Percentiles rank a stretch among this genome's conserved stretches.
Conservation (phyloP, 2,797 vertebrate species). For the Glyptemys insculpta region DNA sequence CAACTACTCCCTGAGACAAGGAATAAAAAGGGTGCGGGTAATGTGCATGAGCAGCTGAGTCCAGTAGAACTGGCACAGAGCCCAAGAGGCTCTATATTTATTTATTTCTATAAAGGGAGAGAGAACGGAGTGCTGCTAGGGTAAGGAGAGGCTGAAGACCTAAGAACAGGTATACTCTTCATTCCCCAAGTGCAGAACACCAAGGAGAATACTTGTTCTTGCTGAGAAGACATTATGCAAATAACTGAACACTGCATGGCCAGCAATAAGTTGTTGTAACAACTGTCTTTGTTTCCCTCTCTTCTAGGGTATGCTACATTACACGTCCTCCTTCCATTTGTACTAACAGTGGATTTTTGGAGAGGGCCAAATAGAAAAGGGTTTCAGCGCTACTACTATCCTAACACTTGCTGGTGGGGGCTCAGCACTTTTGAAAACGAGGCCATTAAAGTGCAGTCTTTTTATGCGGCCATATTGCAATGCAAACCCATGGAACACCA, state of each 20-base stretch:
- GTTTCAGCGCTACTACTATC: not conserved
- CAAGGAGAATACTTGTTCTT: not conserved
- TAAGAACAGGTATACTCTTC: not conserved
- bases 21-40: not conserved
- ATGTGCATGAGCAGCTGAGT: not conserved
- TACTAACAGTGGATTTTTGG: not conserved
- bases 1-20: not conserved
- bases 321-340: not conserved
- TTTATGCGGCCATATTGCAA: not conserved
- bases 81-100: not conserved
- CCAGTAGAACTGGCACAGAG: not conserved
- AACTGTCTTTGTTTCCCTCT: not conserved
- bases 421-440: not conserved
- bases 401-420: not conserved
- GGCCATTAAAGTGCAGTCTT: not conserved
- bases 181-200: not conserved
- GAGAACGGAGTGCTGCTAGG: not conserved
- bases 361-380: not conserved
- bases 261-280: not conserved
- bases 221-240: not conserved
- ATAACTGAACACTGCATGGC: not conserved
- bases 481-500: not conserved
- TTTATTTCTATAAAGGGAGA: not conserved
- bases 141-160: not conserved
- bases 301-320: not conserved